Percentiles rank a stretch among this genome's conserved stretches.
Evolutionary conservation across 2,113 vertebrate species (phyloP).

Genomic region (Aegotheles bennettii): DNA sequence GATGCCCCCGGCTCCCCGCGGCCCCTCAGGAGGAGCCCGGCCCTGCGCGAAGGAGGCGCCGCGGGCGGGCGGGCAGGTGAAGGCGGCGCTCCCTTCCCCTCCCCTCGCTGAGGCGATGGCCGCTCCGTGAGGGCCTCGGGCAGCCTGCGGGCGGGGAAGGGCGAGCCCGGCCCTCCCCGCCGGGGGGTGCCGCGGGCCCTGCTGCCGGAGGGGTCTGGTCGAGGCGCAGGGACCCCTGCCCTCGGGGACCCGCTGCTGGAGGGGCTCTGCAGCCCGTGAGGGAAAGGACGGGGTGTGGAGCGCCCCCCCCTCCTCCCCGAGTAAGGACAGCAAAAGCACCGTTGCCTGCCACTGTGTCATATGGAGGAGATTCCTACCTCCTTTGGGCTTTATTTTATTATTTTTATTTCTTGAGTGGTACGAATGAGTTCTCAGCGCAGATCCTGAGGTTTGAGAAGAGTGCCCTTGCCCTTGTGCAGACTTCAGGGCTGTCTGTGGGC

Average conservation of each 20-base stretch:
- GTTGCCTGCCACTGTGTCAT: rapidly evolving
- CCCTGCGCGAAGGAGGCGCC: too few relatives aligned
- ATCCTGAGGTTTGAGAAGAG: not conserved
- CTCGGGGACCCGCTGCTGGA: not conserved
- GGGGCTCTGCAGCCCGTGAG: rapidly evolving
- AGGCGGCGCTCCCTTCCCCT: too few relatives aligned
- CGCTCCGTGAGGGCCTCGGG: rapidly evolving
- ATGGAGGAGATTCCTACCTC: not conserved
- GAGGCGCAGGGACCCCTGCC: too few relatives aligned
- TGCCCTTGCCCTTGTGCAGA: rapidly evolving
- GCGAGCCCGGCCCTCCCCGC: too few relatives aligned
- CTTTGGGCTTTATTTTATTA: not conserved
- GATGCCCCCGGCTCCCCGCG: rapidly evolving
- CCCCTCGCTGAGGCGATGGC: not conserved
- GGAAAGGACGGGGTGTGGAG: too few relatives aligned
- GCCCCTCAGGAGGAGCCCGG: not conserved
- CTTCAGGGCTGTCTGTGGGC: rapidly evolving
- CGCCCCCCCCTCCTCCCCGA: too few relatives aligned
- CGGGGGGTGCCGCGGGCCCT: too few relatives aligned
- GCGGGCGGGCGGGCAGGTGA: not conserved
- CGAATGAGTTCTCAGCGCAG: rapidly evolving
- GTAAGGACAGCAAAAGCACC: rapidly evolving
- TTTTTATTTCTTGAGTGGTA: too few relatives aligned
- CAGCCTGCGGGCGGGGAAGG: too few relatives aligned
- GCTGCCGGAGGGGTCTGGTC: not conserved